Evolutionary conservation across 2,797 vertebrate genomes (phyloP).

Genomic region (Acanthurus tractus): DNA sequence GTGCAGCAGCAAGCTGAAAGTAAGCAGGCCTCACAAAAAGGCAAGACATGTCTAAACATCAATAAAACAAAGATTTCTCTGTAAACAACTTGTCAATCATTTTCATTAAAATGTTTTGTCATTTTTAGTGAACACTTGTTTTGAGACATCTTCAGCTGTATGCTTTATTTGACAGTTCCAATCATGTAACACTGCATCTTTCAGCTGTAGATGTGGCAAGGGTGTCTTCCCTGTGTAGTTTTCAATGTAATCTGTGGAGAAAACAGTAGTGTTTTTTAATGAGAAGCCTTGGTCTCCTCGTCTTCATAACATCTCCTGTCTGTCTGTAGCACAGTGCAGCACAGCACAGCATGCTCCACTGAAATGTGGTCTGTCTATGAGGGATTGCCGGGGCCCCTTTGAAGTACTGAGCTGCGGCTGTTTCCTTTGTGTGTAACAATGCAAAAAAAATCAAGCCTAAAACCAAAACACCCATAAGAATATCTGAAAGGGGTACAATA

Average conservation of each 20-base stretch:
- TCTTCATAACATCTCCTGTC: constrained; percentile 66
- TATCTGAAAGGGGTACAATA: constrained; percentile 87
- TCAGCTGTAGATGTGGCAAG: constrained; percentile 60
- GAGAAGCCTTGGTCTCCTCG: constrained; percentile 75
- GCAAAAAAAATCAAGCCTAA: constrained; percentile 83
- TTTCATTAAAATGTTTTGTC: constrained; percentile 75
- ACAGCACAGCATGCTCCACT: constrained; percentile 66
- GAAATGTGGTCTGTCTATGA: constrained; percentile 78
- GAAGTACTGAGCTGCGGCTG: constrained; percentile 79
- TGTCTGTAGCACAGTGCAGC: constrained; percentile 64
- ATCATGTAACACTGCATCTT: constrained; percentile 72
- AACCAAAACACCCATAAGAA: constrained; percentile 88
- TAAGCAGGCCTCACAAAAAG: constrained; percentile 39
- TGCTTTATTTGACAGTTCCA: constrained; percentile 84
- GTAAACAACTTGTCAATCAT: constrained; percentile 79
- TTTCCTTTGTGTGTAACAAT: constrained; percentile 85
- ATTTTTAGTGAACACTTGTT: constrained; percentile 61
- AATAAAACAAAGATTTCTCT: constrained; percentile 55
- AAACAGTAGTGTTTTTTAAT: constrained; percentile 78
- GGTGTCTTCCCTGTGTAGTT: constrained; percentile 70
- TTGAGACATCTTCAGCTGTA: constrained; percentile 71
- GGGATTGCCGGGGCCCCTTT: constrained; percentile 82
- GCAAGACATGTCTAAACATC: constrained; percentile 48
- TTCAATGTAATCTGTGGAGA: constrained; percentile 74
- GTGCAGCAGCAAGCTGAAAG: constrained; percentile 21